Evolutionary conservation across 1,140 invertebrate genomes (phyloP).

Genomic region (Anadara kagoshimensis): DNA sequence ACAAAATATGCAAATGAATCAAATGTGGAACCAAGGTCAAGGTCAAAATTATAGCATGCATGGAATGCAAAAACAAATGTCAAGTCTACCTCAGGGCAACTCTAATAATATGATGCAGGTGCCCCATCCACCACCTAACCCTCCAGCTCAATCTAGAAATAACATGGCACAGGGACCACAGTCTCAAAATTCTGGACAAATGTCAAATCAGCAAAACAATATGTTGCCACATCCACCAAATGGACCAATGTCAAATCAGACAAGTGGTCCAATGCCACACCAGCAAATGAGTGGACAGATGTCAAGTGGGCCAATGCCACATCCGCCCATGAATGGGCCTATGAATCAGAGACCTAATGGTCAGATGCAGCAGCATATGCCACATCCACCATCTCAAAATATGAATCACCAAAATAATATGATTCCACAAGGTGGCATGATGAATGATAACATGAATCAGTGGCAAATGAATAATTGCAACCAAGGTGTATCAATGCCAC

Average conservation of each 20-base stretch:
- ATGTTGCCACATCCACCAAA: constrained; percentile 26
- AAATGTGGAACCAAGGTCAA: constrained; percentile 38
- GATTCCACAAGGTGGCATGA: constrained; percentile 1
- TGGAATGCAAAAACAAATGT: constrained; percentile 26
- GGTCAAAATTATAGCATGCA: constrained; percentile 34
- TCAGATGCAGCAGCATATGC: constrained; percentile 22
- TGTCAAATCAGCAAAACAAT: constrained; percentile 27
- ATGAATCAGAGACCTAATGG: neutral
- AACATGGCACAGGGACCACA: constrained; percentile 34
- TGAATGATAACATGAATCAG: constrained; percentile 53
- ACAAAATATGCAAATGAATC: constrained; percentile 45
- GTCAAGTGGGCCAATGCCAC: constrained; percentile 21
- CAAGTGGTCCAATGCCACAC: neutral
- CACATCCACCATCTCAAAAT: neutral
- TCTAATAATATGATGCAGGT: constrained; percentile 38
- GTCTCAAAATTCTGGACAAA: constrained; percentile 6
- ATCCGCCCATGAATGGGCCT: constrained; percentile 14
- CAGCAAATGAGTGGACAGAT: constrained; percentile 9
- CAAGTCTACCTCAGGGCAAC: constrained; percentile 3
- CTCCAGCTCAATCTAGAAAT: constrained; percentile 1
- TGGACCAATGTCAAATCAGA: neutral
- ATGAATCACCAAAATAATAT: constrained; percentile 43
- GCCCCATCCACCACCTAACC: constrained; percentile 33
- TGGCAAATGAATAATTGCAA: constrained; percentile 57
- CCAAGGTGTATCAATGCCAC: constrained; percentile 42